Evolutionary conservation across 2,888 invertebrate genomes (phyloP).

Genomic region (Drosophila tripunctata): DNA sequence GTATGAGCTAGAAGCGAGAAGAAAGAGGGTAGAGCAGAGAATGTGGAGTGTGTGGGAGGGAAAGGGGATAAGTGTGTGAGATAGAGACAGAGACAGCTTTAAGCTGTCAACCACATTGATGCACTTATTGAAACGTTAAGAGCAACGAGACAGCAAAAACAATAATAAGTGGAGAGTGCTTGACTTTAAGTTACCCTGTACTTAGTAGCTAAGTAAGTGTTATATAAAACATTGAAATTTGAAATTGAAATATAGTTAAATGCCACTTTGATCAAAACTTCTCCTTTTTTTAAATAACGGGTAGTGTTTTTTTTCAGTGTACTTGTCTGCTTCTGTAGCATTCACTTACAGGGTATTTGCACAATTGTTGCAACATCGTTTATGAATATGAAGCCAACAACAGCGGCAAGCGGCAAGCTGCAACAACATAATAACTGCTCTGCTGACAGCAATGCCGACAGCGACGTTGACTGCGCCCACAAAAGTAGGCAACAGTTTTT

Average conservation of each 20-base stretch:
- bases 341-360: neutral
- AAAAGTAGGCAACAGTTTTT: slow-evolving; percentile 56
- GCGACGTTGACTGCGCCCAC: slow-evolving; percentile 21
- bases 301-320: too few species aligned
- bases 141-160: slow-evolving; percentile 24
- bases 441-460: slow-evolving; percentile 18
- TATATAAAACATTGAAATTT: neutral
- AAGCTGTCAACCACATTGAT: slow-evolving; percentile 57
- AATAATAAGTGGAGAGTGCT: neutral
- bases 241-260: too few species aligned
- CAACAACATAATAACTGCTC: neutral
- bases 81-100: slow-evolving; percentile 31
- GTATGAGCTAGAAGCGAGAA: neutral
- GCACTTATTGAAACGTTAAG: slow-evolving; percentile 64
- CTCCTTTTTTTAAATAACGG: too few species aligned
- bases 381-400: slow-evolving; percentile 44
- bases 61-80: neutral
- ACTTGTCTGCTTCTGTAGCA: too few species aligned
- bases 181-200: slow-evolving; percentile 4
- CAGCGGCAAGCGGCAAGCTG: neutral
- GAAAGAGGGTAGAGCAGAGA: neutral
- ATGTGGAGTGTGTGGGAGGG: neutral
- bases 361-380: slow-evolving; percentile 27
- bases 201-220: too few species aligned
- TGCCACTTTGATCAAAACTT: too few species aligned